Conservation (phyloP, 2,113 vertebrate genomes). For the Elgaria multicarinata region DNA sequence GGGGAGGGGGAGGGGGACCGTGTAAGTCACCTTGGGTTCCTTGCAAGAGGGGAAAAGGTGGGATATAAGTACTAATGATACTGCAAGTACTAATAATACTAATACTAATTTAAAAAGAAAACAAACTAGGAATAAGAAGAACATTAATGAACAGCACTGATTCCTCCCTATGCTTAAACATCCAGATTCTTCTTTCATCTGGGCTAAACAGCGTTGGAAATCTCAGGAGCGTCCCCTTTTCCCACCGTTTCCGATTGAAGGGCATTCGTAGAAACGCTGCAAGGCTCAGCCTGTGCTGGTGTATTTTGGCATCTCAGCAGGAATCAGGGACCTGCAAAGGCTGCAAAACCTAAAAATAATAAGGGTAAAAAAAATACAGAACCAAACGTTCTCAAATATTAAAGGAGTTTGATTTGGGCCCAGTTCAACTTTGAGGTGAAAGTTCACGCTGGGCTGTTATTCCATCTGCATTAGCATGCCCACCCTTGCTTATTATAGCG, state of each 20-base stretch:
- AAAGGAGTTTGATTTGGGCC: slow-evolving; percentile 47
- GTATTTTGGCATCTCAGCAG: slow-evolving; percentile 56
- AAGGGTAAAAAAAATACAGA: not conserved
- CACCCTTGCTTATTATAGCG: not conserved
- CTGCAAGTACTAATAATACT: too few species aligned
- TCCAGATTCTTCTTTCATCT: slow-evolving; percentile 45
- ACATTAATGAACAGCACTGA: not conserved
- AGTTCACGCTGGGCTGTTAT: slow-evolving; percentile 9
- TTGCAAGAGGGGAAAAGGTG: too few species aligned
- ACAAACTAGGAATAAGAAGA: too few species aligned
- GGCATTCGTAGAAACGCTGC: slow-evolving; percentile 57
- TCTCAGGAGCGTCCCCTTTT: slow-evolving; percentile 11
- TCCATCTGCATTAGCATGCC: slow-evolving; percentile 9
- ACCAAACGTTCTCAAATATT: not conserved
- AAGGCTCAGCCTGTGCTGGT: slow-evolving; percentile 31
- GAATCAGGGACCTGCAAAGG: slow-evolving; percentile 56
- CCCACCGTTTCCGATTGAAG: slow-evolving; percentile 34
- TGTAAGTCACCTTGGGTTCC: too few species aligned
- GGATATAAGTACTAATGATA: too few species aligned
- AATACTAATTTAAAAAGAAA: too few species aligned
- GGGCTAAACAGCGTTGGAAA: not conserved
- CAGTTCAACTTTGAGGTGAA: slow-evolving; percentile 53
- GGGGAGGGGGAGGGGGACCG: too few species aligned
- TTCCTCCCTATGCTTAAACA: slow-evolving; percentile 26
- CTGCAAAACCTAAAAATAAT: slow-evolving; percentile 37